These are phyloP conservation scores for Thera obeliscata DNA, from an alignment of 2,888 invertebrate genomes.

Conservation along the genomic window DNA sequence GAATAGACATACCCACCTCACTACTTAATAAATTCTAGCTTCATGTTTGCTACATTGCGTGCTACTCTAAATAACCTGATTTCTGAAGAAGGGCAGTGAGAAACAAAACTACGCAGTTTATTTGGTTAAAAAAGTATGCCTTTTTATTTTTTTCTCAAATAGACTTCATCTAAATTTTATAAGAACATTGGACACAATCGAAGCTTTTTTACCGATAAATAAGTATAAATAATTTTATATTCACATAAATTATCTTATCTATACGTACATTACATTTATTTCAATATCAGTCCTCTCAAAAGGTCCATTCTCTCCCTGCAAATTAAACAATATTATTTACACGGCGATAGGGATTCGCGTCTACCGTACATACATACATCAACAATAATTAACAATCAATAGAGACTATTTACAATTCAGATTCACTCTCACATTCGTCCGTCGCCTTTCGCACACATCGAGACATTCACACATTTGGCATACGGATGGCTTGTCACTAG, in stretches of 20 bases:
- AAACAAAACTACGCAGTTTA: conserved; percentile 61
- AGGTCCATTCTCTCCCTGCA: conserved; percentile 85
- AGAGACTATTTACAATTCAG: conserved; percentile 84
- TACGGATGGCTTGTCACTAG: conserved; percentile 80
- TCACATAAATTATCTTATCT: conserved; percentile 84
- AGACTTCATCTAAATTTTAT: conserved; percentile 85
- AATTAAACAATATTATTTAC: conserved; percentile 84
- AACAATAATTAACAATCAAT: conserved; percentile 83
- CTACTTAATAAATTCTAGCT: no score
- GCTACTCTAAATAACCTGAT: background rate
- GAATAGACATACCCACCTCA: no score
- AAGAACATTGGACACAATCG: conserved; percentile 85
- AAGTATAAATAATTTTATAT: conserved; percentile 85
- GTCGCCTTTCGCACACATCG: conserved; percentile 68
- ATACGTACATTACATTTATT: conserved; percentile 84
- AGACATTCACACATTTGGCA: conserved; percentile 81
- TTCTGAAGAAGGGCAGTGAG: background rate
- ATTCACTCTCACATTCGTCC: conserved; percentile 72
- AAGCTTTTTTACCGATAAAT: conserved; percentile 85
- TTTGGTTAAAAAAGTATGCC: conserved; percentile 85
- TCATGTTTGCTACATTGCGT: no score
- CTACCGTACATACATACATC: conserved; percentile 84
- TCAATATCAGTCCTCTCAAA: conserved; percentile 85
- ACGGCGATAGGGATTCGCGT: conserved; percentile 84
- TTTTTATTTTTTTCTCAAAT: conserved; percentile 83